These are phyloP conservation scores for Tenthredo mesomela DNA, from an alignment of 2,888 invertebrate species.

Conservation along the genomic window DNA sequence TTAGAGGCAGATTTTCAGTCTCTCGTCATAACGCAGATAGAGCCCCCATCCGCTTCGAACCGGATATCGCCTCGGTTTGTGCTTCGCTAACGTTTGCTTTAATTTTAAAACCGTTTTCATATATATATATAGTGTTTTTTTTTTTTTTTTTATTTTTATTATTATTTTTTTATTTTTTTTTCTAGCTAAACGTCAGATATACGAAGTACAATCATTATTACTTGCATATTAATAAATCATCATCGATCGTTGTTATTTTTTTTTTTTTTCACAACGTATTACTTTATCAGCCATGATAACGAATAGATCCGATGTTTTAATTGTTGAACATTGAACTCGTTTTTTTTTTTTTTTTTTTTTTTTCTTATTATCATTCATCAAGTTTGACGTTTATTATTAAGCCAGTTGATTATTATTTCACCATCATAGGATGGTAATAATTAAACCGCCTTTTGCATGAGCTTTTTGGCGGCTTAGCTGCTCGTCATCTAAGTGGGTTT, in stretches of 20 bases:
- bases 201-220: background rate
- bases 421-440: constrained; percentile 53
- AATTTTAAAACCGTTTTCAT: background rate
- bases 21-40: constrained; percentile 16
- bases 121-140: too few species aligned
- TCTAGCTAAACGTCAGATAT: background rate
- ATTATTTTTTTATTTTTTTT: too few species aligned
- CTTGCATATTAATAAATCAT: background rate
- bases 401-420: background rate
- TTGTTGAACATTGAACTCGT: too few species aligned
- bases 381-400: background rate
- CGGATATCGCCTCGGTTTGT: constrained; percentile 63
- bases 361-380: background rate
- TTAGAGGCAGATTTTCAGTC: constrained; percentile 60
- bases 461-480: constrained; percentile 71
- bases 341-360: too few species aligned
- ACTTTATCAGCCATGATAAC: background rate
- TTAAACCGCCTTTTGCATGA: constrained; percentile 68
- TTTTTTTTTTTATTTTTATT: too few species aligned
- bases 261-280: background rate
- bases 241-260: background rate
- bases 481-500: constrained; percentile 73
- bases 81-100: background rate
- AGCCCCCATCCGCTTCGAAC: constrained; percentile 62
- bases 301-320: background rate